A percentile compares a stretch with the other conserved stretches of the same genome.
Evolutionary conservation across 2,888 invertebrate species (phyloP).

Genomic region (Drosophila koepferae): DNA sequence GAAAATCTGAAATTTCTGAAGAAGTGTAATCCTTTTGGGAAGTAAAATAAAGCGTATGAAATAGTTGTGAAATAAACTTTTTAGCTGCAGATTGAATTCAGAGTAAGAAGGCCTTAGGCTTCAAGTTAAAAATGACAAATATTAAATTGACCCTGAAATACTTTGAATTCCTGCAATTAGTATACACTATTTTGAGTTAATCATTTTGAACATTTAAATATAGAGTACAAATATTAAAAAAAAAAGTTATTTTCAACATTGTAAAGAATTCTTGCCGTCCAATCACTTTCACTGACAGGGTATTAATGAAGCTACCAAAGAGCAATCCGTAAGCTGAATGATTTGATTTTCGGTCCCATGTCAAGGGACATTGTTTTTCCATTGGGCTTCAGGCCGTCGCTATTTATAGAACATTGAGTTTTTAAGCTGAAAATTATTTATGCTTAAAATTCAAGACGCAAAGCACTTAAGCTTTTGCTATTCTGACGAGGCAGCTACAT

Average conservation of each 20-base stretch:
- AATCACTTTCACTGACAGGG: neutral
- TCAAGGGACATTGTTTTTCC: neutral
- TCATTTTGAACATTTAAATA: too few relatives aligned
- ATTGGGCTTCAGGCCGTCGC: slow-evolving; percentile 6
- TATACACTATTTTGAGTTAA: too few relatives aligned
- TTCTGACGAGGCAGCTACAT: slow-evolving; percentile 21
- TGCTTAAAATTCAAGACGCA: slow-evolving; percentile 40
- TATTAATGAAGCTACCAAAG: neutral
- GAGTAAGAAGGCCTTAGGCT: neutral
- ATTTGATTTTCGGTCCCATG: slow-evolving; percentile 11
- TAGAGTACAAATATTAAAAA: too few relatives aligned
- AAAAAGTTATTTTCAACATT: too few relatives aligned
- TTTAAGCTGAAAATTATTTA: neutral
- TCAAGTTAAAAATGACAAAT: neutral
- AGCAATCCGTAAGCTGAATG: neutral
- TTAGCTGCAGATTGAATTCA: neutral
- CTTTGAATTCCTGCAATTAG: too few relatives aligned
- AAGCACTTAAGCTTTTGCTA: slow-evolving; percentile 8
- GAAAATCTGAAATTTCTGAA: neutral
- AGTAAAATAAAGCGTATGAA: neutral
- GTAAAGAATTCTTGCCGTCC: neutral
- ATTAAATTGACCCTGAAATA: too few relatives aligned
- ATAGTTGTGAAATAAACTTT: neutral
- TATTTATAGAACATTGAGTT: slow-evolving; percentile 43
- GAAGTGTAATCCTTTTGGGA: neutral